Conservation (phyloP, 35 echinoderm and acorn worm species). For the Stichopus chloronotus region DNA sequence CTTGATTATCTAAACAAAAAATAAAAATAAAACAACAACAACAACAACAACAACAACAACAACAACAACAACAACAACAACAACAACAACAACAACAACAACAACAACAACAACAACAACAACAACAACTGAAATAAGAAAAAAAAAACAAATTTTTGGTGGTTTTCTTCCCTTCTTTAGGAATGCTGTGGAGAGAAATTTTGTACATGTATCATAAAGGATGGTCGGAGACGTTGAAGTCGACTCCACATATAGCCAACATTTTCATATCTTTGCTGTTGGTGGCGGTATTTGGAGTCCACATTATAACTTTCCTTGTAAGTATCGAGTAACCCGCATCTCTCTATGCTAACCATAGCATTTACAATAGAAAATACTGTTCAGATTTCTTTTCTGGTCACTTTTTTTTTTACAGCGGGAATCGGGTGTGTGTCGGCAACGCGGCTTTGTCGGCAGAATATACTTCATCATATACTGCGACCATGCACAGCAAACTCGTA, state of each 20-base stretch:
- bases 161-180: background rate
- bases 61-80: too few species aligned
- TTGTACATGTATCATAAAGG: conserved; percentile 30
- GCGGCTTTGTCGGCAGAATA: too few species aligned
- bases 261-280: conserved; percentile 24
- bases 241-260: conserved; percentile 27
- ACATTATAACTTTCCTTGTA: conserved; percentile 21
- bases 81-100: too few species aligned
- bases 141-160: background rate
- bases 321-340: background rate
- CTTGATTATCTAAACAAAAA: too few species aligned
- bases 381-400: background rate
- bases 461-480: too few species aligned
- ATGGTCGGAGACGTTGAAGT: background rate
- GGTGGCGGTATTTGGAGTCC: conserved; percentile 10
- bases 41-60: too few species aligned
- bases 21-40: background rate
- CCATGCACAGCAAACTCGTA: too few species aligned
- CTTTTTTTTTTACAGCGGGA: background rate
- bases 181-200: conserved; percentile 51
- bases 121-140: too few species aligned
- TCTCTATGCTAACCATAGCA: background rate
- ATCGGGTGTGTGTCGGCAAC: background rate
- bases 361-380: background rate
- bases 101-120: too few species aligned